phyloP scores from a whole-genome alignment of 2,113 vertebrate species.

The Vidua macroura region DNA sequence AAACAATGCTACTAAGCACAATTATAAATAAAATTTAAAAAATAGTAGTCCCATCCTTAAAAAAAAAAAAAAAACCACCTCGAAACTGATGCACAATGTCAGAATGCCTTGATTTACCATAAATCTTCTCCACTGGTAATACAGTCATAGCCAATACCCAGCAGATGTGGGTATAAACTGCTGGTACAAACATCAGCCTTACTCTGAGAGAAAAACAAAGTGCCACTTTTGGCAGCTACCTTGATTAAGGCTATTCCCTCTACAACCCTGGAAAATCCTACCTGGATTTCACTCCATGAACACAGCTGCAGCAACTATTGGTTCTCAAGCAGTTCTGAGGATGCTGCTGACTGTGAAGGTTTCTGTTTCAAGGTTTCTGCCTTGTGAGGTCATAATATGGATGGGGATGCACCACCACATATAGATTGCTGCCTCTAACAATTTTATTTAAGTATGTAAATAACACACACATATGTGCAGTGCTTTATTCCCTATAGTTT shows the following conservation, averaged over 20 bases:
- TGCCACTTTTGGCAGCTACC: neutral
- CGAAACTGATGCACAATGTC: neutral
- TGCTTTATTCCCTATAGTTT: neutral
- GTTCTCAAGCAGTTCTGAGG: neutral
- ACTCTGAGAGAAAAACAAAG: neutral
- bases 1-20: neutral
- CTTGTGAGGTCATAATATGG: neutral
- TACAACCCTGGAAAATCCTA: neutral
- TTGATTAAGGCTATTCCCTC: neutral
- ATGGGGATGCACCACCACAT: fast-evolving
- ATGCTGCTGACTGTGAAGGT: neutral
- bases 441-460: neutral
- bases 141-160: neutral
- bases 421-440: fast-evolving
- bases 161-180: neutral
- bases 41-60: neutral
- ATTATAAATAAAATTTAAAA: neutral
- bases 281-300: neutral
- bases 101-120: neutral
- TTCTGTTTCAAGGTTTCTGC: neutral
- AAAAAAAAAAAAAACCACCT: neutral
- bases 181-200: neutral
- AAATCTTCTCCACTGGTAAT: neutral
- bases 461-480: fast-evolving
- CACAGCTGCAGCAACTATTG: neutral